These are phyloP conservation scores for Diphyllodes magnificus DNA, from an alignment of 2,113 vertebrate species.

Conservation along the genomic window DNA sequence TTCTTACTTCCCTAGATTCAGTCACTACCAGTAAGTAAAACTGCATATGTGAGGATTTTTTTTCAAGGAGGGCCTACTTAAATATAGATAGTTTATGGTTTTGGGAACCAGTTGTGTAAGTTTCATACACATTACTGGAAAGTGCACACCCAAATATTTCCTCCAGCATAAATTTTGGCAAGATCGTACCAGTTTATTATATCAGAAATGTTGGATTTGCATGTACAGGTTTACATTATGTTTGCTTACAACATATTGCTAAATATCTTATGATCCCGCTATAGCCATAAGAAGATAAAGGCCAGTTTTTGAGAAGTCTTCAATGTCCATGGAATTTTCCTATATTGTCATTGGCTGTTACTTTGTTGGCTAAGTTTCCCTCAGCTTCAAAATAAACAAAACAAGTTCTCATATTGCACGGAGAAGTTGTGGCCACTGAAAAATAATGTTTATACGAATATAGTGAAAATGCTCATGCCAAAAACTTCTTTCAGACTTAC, in stretches of 20 bases:
- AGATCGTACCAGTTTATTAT: not conserved
- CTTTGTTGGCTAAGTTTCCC: not conserved
- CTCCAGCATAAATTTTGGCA: not conserved
- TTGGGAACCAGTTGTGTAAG: not conserved
- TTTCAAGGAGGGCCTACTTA: conserved; percentile 2
- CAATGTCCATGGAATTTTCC: not conserved
- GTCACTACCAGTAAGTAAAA: conserved; percentile 19
- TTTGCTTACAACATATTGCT: not conserved
- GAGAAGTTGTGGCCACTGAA: not conserved
- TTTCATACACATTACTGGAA: not conserved
- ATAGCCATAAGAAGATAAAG: not conserved
- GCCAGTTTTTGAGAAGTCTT: not conserved
- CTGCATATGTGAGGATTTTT: not conserved
- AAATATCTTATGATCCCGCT: not conserved
- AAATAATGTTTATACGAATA: not conserved
- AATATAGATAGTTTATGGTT: not conserved
- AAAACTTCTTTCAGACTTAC: not conserved
- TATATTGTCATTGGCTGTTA: not conserved
- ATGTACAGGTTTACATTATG: not conserved
- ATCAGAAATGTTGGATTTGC: not conserved
- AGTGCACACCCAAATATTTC: not conserved
- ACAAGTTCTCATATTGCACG: not conserved
- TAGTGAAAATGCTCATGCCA: not conserved
- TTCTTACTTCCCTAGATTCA: conserved; percentile 14
- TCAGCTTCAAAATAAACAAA: not conserved